Base-by-base conservation (phyloP, 2,113 vertebrate species). In the Fulica atra region DNA sequence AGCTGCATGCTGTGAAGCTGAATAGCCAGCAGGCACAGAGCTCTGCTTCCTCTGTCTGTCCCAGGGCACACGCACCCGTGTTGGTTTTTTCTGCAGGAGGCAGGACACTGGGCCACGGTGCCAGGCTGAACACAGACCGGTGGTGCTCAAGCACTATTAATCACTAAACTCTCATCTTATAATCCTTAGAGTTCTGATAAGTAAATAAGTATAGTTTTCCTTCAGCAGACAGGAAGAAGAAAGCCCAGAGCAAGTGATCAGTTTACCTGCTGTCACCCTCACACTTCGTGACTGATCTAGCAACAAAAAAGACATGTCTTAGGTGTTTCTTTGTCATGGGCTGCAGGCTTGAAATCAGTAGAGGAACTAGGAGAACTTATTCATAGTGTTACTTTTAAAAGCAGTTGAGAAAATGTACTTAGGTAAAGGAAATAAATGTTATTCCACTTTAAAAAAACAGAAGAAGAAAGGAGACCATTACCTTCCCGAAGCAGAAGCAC, bases 401-500 rank as follows among this genome's bases (percentile, higher is more conserved):
- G 40, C n/a, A 51, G 28, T 53, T 68, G 86, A 78, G 36, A 77
- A 66, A 95, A 83, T 16, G 7, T 77, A 13, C 26, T 87, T 72
- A 29, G 33, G 7, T 54, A 66, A 61, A 80, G 44, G n/a, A 93
- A 89, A 71, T 54, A 66, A 66, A 86, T 38, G 73, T 9, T 21
- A 8, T 40, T 36, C 26, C 36, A 48, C 21, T 59, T 31, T 4
- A 44, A 68, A 59, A 74, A 73, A 16, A 26, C 26, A 72, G 8
- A 17, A 81, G 36, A 33, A 64, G 44, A 56, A 73, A 77, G 29
- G 46, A 82, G 81, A n/a, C 7, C 17, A 93, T 94, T 97, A 98
- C 98, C 98, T 98, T 98, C 98, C 33, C 76, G 88, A 81, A 98
- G 97, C 46, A 98, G 86, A 36, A 99, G 98, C 0, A 60, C 97